phyloP scores from a whole-genome alignment of 2,888 invertebrate species.

The Zygogramma bicolorata region DNA sequence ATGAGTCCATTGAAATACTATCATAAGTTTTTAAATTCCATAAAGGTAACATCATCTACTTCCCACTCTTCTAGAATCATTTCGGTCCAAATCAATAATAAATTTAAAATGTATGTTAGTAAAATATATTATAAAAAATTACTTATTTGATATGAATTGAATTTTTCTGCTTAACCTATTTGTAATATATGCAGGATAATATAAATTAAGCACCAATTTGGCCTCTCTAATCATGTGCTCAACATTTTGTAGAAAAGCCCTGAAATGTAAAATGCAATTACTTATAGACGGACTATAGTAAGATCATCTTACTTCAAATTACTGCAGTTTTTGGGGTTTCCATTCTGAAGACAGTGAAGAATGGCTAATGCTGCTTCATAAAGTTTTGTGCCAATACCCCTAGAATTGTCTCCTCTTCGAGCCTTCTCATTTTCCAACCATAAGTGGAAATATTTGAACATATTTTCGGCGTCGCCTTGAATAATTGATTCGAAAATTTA shows the following conservation, averaged over 20 bases:
- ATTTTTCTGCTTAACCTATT: constrained; percentile 58
- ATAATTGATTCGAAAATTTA: too few relatives aligned
- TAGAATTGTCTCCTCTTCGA: constrained; percentile 54
- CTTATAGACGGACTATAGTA: constrained; percentile 49
- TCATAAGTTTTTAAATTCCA: too few relatives aligned
- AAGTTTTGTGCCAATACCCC: constrained; percentile 57
- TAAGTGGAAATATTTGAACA: constrained; percentile 59
- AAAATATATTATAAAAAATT: constrained; percentile 50
- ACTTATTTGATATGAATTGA: constrained; percentile 59
- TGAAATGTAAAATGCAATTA: constrained; percentile 46
- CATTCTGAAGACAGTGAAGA: constrained; percentile 56
- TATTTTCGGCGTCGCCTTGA: constrained; percentile 57
- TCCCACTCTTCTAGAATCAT: not conserved
- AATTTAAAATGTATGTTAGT: constrained; percentile 32
- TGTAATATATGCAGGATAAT: constrained; percentile 59
- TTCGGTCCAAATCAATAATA: not conserved
- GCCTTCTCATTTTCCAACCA: constrained; percentile 59
- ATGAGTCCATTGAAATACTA: too few relatives aligned
- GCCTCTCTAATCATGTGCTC: constrained; percentile 58
- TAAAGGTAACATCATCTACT: too few relatives aligned
- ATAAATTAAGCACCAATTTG: constrained; percentile 57
- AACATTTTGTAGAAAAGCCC: constrained; percentile 57
- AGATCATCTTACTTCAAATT: constrained; percentile 55
- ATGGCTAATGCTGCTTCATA: constrained; percentile 59
- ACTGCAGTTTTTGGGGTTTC: constrained; percentile 55